Evolutionary conservation across 2,888 invertebrate species (phyloP), one percentile per base, ranked within the genome.

Genomic region (Drosophila hamatofila): DNA sequence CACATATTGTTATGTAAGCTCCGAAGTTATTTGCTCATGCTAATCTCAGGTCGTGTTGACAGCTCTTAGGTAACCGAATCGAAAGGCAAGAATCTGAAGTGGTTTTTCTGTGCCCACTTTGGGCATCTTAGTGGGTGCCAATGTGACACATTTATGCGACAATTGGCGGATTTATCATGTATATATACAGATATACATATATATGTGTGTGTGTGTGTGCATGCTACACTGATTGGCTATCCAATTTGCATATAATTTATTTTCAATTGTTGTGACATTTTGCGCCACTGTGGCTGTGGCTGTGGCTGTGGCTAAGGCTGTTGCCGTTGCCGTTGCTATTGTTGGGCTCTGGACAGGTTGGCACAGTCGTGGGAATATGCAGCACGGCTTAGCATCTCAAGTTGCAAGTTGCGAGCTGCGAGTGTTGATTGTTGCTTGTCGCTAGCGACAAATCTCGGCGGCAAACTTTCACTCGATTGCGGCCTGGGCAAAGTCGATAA

Each of bases 221-320:
- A 25, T 66, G 35, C 35, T 21, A 42, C 67, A 60, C 65, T 80
- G 82, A 86, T 85, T 86, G 82, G 84, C 67, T 65, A 72, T 44
- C 73, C 87, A 85, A 87, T 86, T 86, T 86, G 83, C 86, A 86
- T 86, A 85, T 86, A 86, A 86, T 86, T 87, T 87, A 87, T 86
- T 87, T 82, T 65, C 88, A 86, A 87, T 86, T 87, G 87, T 82
- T 86, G 86, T 87, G 86, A 86, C 85, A 86, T 87, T 87, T 86
- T 80, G 86, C 72, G 73, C 52, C 83, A 78, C 39, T 30, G 39
- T 25, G 33, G 35, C 35, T 21, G 33, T 1, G 18, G 35, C 35
- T 11, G 25, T 3, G 8, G 37, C 37, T 33, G 8, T 21, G 11
- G 18, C 18, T n/a, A 12, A n/a, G n/a, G 12, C 49, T 9, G 8